phyloP scores from a whole-genome alignment of 2,113 vertebrate genomes.

The Tautogolabrus adspersus region DNA sequence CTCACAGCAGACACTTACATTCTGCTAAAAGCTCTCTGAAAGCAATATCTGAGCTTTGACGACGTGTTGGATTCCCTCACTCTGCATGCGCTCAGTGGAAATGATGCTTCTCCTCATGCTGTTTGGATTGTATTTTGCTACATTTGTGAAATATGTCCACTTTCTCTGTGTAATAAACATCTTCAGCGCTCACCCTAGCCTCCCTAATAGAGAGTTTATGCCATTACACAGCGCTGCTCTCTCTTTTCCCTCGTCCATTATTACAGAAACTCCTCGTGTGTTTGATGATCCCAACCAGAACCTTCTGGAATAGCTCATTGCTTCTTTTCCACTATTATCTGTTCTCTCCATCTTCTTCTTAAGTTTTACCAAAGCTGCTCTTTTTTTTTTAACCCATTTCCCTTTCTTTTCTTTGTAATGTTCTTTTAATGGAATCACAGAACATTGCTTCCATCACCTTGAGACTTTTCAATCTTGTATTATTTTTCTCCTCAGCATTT shows the following conservation, averaged over 20 bases:
- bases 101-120: slow-evolving; percentile 32
- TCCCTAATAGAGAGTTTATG: background rate
- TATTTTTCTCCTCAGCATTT: slow-evolving; percentile 80
- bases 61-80: slow-evolving; percentile 52
- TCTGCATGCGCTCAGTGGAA: slow-evolving; percentile 41
- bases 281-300: slow-evolving; percentile 26
- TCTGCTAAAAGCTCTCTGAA: slow-evolving; percentile 65
- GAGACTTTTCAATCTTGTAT: slow-evolving; percentile 77
- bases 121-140: slow-evolving; percentile 45
- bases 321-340: slow-evolving; percentile 35
- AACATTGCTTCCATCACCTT: slow-evolving; percentile 75
- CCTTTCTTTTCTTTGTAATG: slow-evolving; percentile 56
- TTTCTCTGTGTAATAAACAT: slow-evolving; percentile 1
- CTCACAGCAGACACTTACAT: slow-evolving; percentile 42
- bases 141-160: slow-evolving; percentile 27
- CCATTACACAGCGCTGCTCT: background rate
- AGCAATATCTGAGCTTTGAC: slow-evolving; percentile 43
- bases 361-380: slow-evolving; percentile 29
- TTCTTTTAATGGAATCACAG: slow-evolving; percentile 77
- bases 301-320: slow-evolving; percentile 12
- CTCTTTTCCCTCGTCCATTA: background rate
- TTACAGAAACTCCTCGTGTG: slow-evolving; percentile 1
- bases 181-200: background rate
- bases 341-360: slow-evolving; percentile 25
- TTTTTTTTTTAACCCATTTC: slow-evolving; percentile 25